A percentile compares a stretch with the other conserved stretches of the same genome.
Evolutionary conservation across 2,888 invertebrate species (phyloP).

Genomic region (Allophyes oxyacanthae): DNA sequence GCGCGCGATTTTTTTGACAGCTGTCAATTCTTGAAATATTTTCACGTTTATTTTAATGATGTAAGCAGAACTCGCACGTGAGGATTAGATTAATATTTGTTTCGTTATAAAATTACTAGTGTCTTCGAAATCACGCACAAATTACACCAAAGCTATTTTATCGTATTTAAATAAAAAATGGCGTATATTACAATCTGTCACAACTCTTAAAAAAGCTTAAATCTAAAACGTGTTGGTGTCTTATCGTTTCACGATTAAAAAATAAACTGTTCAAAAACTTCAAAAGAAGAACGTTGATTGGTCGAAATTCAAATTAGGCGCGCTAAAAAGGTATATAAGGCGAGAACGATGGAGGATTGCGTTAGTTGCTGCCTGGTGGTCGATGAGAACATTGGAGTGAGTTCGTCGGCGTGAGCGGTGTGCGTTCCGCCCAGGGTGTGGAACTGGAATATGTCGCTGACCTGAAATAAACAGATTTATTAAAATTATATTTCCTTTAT

Average conservation of each 20-base stretch:
- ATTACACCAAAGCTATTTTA: constrained; percentile 7
- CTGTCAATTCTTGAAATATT: neutral
- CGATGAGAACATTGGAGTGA: constrained; percentile 78
- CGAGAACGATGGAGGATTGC: constrained; percentile 50
- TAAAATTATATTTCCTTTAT: too few relatives aligned
- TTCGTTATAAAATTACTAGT: too few relatives aligned
- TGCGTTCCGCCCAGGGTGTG: constrained; percentile 91
- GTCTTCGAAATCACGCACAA: constrained; percentile 15
- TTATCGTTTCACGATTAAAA: constrained; percentile 70
- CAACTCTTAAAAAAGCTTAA: constrained; percentile 70
- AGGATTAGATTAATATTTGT: too few relatives aligned
- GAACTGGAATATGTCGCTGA: constrained; percentile 93
- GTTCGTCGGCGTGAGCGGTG: constrained; percentile 82
- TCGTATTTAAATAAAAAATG: constrained; percentile 21
- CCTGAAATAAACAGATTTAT: constrained; percentile 76
- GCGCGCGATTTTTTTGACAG: constrained; percentile 36
- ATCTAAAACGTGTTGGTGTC: constrained; percentile 67
- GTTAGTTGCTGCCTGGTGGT: constrained; percentile 61
- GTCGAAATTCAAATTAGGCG: constrained; percentile 60
- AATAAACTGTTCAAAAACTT: constrained; percentile 51
- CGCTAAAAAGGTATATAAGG: constrained; percentile 66
- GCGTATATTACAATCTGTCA: constrained; percentile 55
- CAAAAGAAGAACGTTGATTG: constrained; percentile 58
- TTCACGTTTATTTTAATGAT: too few relatives aligned
- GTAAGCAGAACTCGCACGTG: too few relatives aligned